phyloP scores from a whole-genome alignment of 2,888 invertebrate species.

The Caenorhabditis virilis region DNA sequence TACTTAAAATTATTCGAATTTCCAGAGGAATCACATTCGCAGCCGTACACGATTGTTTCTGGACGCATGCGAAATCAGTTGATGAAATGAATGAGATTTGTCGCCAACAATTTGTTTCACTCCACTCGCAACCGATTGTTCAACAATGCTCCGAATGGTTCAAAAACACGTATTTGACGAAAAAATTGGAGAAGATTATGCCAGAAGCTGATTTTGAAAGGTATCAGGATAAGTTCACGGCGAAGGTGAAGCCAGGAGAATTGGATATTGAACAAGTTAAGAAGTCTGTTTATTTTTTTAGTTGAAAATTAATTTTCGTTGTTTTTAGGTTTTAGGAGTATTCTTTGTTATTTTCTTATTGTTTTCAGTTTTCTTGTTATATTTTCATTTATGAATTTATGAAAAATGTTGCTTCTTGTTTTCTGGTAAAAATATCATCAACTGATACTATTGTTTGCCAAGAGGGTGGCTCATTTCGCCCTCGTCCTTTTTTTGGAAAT shows the following conservation, averaged over 20 bases:
- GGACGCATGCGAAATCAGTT: conserved; percentile 92
- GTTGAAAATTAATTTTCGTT: conserved; percentile 53
- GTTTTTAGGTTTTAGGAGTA: not conserved
- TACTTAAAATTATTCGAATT: no score
- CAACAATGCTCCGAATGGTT: conserved; percentile 73
- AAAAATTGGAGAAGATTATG: not conserved
- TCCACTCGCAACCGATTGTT: conserved; percentile 90
- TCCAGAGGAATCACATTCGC: conserved; percentile 82
- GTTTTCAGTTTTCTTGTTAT: no score
- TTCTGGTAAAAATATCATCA: no score
- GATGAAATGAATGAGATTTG: conserved; percentile 90
- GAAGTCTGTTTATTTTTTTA: conserved; percentile 72
- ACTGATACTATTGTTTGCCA: no score
- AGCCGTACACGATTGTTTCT: conserved; percentile 98
- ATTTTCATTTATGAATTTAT: no score
- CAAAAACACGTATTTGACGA: not conserved
- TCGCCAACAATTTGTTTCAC: conserved; percentile 93
- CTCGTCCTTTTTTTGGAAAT: no score
- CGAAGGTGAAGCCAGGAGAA: conserved; percentile 64
- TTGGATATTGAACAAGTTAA: conserved; percentile 70
- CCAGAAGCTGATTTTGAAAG: conserved; percentile 3
- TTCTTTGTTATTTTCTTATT: no score
- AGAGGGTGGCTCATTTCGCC: no score
- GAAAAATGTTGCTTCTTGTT: no score
- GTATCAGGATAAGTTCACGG: conserved; percentile 32